Conservation (phyloP, 1,140 invertebrate species). For the Zaprionus ornatus region DNA sequence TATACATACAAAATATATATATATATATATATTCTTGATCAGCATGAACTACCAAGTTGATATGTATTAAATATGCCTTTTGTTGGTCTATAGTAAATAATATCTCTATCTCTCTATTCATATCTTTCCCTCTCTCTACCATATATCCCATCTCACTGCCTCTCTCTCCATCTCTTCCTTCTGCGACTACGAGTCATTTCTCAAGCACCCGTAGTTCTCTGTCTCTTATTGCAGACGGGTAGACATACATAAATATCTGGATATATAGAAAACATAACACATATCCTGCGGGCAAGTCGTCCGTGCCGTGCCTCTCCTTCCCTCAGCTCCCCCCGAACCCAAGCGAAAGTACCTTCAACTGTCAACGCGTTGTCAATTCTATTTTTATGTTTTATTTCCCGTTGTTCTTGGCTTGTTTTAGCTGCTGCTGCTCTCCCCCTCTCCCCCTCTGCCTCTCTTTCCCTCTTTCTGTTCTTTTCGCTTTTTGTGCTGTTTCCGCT, state of each 20-base stretch:
- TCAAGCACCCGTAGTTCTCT: constrained; percentile 5
- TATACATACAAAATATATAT: no score
- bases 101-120: no score
- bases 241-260: constrained; percentile 7
- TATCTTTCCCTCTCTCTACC: neutral
- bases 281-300: constrained; percentile 44
- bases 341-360: constrained; percentile 46
- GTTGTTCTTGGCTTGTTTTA: constrained; percentile 46
- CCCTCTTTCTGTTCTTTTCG: constrained; percentile 47
- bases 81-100: no score
- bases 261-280: constrained; percentile 24
- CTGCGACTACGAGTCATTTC: constrained; percentile 15
- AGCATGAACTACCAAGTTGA: no score
- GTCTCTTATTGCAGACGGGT: constrained; percentile 2
- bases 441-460: constrained; percentile 14
- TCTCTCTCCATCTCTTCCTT: neutral
- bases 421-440: constrained; percentile 23
- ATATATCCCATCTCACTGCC: no score
- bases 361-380: constrained; percentile 79
- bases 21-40: no score
- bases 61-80: no score
- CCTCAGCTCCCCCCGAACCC: neutral
- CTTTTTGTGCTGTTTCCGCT: constrained; percentile 64
- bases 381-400: constrained; percentile 81
- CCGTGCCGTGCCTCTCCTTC: neutral